Conservation (phyloP, 2,113 vertebrate genomes). For the Progne subis region DNA sequence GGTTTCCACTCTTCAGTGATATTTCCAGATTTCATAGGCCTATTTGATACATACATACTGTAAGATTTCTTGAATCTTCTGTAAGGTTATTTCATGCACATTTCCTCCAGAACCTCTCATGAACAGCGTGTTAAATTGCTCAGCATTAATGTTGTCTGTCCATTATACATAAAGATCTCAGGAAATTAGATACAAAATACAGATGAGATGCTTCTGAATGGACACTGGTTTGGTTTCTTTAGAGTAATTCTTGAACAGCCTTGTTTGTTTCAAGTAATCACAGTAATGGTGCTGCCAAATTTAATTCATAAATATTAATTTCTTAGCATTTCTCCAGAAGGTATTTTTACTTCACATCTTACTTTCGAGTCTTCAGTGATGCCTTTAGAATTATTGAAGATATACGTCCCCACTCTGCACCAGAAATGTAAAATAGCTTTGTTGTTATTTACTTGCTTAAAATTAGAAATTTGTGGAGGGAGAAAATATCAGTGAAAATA, state of each 20-base stretch:
- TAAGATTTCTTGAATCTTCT: neutral
- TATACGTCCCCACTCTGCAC: neutral
- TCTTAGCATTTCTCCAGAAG: neutral
- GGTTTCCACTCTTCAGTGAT: neutral
- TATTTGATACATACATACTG: neutral
- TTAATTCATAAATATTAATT: neutral
- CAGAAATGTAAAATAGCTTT: neutral
- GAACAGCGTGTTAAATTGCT: neutral
- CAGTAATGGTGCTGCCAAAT: neutral
- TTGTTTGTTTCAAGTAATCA: neutral
- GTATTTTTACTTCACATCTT: neutral
- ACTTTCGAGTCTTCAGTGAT: neutral
- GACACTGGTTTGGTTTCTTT: neutral
- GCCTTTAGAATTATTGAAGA: neutral
- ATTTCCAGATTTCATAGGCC: neutral
- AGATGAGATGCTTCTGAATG: neutral
- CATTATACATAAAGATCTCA: neutral
- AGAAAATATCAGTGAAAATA: neutral
- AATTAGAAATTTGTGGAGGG: neutral
- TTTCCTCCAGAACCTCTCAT: neutral
- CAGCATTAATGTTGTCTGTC: neutral
- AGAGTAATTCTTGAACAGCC: neutral
- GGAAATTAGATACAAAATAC: neutral
- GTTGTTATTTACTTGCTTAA: neutral
- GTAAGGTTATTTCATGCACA: neutral